Evolutionary conservation across 2,113 vertebrate species (phyloP).

Genomic region (Hoplias malabaricus): DNA sequence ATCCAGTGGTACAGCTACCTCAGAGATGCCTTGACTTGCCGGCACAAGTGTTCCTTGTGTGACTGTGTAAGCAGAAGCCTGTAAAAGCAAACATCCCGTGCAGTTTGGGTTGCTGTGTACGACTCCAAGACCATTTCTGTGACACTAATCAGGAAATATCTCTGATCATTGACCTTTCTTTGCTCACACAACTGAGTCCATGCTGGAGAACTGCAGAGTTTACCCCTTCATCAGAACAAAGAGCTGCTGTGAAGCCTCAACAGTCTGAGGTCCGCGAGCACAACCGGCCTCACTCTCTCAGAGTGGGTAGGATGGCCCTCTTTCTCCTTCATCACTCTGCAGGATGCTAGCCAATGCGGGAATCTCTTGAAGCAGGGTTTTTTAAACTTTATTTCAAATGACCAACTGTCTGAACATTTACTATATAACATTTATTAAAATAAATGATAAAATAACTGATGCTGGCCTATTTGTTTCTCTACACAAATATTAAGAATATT

Average conservation of each 20-base stretch:
- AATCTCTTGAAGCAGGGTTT: no score
- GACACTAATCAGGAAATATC: slow-evolving; percentile 49
- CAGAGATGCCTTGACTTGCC: not conserved
- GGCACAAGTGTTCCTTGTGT: not conserved
- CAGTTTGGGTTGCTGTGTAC: not conserved
- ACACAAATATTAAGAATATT: no score
- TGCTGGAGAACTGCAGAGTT: slow-evolving; percentile 37
- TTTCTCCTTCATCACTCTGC: no score
- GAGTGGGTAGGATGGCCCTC: no score
- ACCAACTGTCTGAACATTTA: no score
- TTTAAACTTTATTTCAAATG: no score
- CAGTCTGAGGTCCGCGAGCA: no score
- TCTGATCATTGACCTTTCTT: slow-evolving; percentile 18
- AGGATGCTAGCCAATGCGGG: no score
- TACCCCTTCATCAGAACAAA: slow-evolving; percentile 48
- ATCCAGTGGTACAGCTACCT: not conserved
- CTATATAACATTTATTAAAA: no score
- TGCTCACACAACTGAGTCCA: slow-evolving; percentile 45
- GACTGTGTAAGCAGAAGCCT: not conserved
- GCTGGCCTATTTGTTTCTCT: no score
- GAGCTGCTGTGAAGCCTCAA: not conserved
- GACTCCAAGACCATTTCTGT: slow-evolving; percentile 33
- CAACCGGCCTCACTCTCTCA: no score
- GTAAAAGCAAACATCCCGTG: not conserved
- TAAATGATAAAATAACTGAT: no score